phyloP scores from a whole-genome alignment of 2,113 vertebrate genomes.

The Poicephalus gulielmi region DNA sequence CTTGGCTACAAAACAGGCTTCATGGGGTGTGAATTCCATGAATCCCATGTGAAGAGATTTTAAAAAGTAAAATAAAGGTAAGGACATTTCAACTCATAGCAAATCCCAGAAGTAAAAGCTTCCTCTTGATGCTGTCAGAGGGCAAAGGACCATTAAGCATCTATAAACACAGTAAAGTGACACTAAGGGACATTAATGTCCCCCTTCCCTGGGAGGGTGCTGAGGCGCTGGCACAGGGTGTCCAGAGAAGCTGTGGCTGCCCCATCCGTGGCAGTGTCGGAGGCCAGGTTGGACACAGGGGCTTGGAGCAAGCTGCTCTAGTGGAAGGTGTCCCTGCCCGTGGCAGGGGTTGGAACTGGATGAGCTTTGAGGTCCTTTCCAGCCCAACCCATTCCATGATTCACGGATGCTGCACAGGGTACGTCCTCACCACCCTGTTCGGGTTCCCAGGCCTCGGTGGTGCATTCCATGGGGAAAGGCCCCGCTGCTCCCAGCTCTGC shows the following conservation, averaged over 20 bases:
- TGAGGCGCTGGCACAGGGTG: background rate
- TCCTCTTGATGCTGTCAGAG: background rate
- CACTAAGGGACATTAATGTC: background rate
- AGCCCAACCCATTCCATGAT: background rate
- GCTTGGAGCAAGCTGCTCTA: background rate
- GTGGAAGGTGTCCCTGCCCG: background rate
- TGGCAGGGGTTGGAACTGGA: background rate
- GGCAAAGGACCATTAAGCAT: background rate
- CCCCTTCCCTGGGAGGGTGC: background rate
- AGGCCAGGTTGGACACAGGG: too few relatives aligned
- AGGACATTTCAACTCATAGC: background rate
- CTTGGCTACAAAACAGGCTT: background rate
- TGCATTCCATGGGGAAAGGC: background rate
- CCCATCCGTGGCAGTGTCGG: background rate
- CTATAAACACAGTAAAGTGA: background rate
- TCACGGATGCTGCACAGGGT: background rate
- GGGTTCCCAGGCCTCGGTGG: background rate
- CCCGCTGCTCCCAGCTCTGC: background rate
- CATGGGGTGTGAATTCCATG: background rate
- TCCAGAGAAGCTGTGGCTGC: background rate
- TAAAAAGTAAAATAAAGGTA: background rate
- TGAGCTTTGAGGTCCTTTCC: background rate
- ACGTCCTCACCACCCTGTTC: fast-evolving
- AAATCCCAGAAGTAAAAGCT: background rate
- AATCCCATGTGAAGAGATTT: background rate